Percentiles rank a stretch among this genome's conserved stretches.
phyloP scores from a whole-genome alignment of 2,888 invertebrate genomes.

The Apeira syringaria region DNA sequence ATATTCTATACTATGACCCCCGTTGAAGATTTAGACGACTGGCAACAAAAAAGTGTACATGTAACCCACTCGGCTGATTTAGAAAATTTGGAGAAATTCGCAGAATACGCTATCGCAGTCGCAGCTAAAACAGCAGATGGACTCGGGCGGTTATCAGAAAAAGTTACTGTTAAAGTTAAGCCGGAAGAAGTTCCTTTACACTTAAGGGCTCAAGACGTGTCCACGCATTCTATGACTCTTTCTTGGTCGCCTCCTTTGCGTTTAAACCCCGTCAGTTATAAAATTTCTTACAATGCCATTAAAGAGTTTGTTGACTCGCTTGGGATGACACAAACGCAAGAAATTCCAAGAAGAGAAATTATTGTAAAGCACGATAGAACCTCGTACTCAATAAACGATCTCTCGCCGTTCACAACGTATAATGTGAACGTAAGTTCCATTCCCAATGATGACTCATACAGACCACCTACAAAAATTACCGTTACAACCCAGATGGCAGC shows the following conservation, averaged over 20 bases:
- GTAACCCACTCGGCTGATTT: conserved; percentile 95
- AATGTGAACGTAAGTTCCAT: conserved; percentile 96
- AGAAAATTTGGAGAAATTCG: conserved; percentile 94
- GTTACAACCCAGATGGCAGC: conserved; percentile 98
- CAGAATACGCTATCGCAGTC: conserved; percentile 95
- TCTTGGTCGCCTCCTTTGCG: conserved; percentile 96
- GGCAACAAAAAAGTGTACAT: conserved; percentile 93
- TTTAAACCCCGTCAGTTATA: conserved; percentile 94
- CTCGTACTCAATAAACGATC: conserved; percentile 91
- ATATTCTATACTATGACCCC: conserved; percentile 97
- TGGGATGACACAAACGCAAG: conserved; percentile 95
- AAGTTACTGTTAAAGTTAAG: conserved; percentile 94
- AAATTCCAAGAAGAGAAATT: conserved; percentile 89
- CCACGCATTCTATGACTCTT: conserved; percentile 96
- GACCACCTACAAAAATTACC: conserved; percentile 96
- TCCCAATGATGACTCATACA: conserved; percentile 91
- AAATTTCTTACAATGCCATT: conserved; percentile 95
- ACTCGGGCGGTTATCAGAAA: conserved; percentile 93
- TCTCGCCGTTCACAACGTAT: conserved; percentile 97
- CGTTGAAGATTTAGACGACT: conserved; percentile 95
- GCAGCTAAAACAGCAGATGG: conserved; percentile 92
- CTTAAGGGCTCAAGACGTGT: conserved; percentile 94
- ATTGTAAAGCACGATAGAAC: conserved; percentile 88
- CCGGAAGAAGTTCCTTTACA: conserved; percentile 96
- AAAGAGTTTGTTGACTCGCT: conserved; percentile 97